Conservation (phyloP, 1,140 invertebrate species). For the Drosophila virilis region DNA sequence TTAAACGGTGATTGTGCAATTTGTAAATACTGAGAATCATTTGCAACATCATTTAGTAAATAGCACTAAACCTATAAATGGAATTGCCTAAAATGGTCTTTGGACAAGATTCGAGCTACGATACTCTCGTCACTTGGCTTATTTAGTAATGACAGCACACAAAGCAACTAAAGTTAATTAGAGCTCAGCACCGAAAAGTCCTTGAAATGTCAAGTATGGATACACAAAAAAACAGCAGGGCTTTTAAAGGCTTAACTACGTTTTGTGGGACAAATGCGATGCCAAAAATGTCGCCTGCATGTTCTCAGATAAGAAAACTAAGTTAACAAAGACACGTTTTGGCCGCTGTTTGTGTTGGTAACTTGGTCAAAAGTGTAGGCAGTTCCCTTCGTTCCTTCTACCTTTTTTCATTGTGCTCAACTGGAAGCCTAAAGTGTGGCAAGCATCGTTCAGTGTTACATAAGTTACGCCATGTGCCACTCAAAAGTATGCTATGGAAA, state of each 20-base stretch:
- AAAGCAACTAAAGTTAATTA: too few relatives aligned
- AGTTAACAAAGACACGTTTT: conserved; percentile 39
- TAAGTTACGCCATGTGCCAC: conserved; percentile 39
- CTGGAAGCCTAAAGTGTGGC: background rate
- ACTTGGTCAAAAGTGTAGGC: conserved; percentile 46
- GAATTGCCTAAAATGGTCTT: too few relatives aligned
- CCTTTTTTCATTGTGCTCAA: conserved; percentile 7
- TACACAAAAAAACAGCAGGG: background rate
- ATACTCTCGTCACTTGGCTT: too few relatives aligned
- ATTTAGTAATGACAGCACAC: too few relatives aligned
- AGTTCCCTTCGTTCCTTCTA: background rate
- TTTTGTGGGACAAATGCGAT: conserved; percentile 25
- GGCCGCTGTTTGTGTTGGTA: conserved; percentile 46
- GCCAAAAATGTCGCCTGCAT: conserved; percentile 46
- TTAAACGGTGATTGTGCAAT: too few relatives aligned
- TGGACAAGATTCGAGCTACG: too few relatives aligned
- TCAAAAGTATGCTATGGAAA: conserved; percentile 68
- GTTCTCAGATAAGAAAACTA: conserved; percentile 59
- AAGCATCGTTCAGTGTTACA: conserved; percentile 40
- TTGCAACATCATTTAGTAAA: too few relatives aligned
- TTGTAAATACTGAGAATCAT: too few relatives aligned
- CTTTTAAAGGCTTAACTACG: conserved; percentile 21
- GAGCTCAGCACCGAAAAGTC: too few relatives aligned
- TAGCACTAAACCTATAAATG: too few relatives aligned
- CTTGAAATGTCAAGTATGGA: too few relatives aligned